Evolutionary conservation across 2,113 vertebrate species (phyloP).

Genomic region (Noturus placidus): DNA sequence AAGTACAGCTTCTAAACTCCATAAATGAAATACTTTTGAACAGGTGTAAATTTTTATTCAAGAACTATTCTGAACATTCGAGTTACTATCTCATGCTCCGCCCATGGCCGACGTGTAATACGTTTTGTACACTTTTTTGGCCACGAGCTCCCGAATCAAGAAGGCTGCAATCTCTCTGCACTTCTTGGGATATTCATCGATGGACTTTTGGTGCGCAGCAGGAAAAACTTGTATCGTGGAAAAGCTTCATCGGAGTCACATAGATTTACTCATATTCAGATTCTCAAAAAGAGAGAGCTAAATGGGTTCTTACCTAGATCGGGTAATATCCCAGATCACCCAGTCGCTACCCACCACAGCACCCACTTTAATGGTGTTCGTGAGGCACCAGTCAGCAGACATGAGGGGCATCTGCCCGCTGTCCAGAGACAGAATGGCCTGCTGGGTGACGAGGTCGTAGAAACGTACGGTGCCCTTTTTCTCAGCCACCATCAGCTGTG

Average conservation of each 20-base stretch:
- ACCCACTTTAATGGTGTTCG: constrained; percentile 91
- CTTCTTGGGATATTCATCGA: not conserved
- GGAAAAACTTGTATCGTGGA: not conserved
- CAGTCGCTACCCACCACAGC: constrained; percentile 93
- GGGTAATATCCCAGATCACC: constrained; percentile 94
- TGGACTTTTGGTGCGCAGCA: not conserved
- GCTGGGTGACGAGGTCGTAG: constrained; percentile 88
- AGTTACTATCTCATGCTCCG: not conserved
- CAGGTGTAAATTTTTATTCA: no score
- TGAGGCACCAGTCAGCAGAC: constrained; percentile 95
- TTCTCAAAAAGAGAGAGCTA: not conserved
- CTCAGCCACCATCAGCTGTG: constrained; percentile 93
- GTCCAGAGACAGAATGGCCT: constrained; percentile 92
- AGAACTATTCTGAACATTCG: no score
- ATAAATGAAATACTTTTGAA: no score
- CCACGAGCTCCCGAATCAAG: not conserved
- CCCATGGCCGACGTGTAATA: not conserved
- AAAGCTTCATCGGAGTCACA: not conserved
- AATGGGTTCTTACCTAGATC: constrained; percentile 81
- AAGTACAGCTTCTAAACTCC: not conserved
- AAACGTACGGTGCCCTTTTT: constrained; percentile 92
- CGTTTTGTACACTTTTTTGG: not conserved
- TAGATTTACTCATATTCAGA: not conserved
- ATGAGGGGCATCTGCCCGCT: constrained; percentile 85
- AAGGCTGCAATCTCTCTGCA: not conserved